Evolutionary conservation across 2,797 vertebrate species (phyloP).

Genomic region (Chrosomus eos): DNA sequence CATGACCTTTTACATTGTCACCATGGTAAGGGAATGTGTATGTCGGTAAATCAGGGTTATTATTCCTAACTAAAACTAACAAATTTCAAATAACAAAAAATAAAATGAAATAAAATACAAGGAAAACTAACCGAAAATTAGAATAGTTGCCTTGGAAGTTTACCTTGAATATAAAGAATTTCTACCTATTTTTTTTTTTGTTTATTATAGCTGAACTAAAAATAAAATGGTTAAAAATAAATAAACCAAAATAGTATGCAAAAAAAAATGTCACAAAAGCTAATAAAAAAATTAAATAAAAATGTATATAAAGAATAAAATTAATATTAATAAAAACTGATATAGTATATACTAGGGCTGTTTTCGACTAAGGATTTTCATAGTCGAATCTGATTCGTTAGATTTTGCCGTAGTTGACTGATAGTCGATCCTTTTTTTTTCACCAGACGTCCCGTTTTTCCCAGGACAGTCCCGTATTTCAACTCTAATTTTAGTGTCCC

Average conservation of each 20-base stretch:
- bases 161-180: not conserved
- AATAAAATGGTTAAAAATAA: not conserved
- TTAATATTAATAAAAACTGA: not conserved
- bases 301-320: not conserved
- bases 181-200: no score
- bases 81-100: not conserved
- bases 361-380: no score
- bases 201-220: not conserved
- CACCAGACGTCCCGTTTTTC: no score
- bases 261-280: not conserved
- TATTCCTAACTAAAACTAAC: not conserved
- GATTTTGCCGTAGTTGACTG: no score
- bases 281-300: not conserved
- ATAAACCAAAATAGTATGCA: not conserved
- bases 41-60: not conserved
- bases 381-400: no score
- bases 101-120: not conserved
- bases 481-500: no score
- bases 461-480: no score
- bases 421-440: no score
- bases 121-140: not conserved
- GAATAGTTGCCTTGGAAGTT: not conserved
- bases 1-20: constrained; percentile 99
- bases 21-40: constrained; percentile 84
- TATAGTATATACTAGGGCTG: not conserved